These are phyloP conservation scores for Salvator merianae DNA, from an alignment of 2,113 vertebrate genomes.

Conservation along the genomic window DNA sequence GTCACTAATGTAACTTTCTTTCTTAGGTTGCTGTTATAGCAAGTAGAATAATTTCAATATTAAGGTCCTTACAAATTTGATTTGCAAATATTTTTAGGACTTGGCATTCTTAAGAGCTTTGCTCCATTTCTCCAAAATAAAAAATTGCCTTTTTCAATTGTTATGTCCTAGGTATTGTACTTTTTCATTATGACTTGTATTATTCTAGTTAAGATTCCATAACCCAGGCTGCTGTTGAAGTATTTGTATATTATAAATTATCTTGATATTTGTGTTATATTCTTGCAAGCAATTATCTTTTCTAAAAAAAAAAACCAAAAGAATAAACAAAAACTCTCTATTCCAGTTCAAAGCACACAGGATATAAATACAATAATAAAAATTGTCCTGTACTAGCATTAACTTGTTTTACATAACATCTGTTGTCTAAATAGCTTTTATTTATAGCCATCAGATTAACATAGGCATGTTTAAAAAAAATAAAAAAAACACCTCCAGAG, in stretches of 20 bases:
- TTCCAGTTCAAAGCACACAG: constrained; percentile 81
- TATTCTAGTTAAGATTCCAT: constrained; percentile 67
- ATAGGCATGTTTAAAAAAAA: constrained; percentile 76
- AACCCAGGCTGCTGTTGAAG: constrained; percentile 77
- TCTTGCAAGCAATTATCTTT: constrained; percentile 83
- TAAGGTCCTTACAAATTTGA: constrained; percentile 77
- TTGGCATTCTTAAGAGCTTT: constrained; percentile 83
- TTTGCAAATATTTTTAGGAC: constrained; percentile 84
- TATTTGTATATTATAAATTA: constrained; percentile 84
- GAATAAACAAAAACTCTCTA: constrained; percentile 60
- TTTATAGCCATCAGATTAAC: constrained; percentile 81
- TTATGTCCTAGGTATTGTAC: constrained; percentile 81
- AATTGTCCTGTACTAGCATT: constrained; percentile 80
- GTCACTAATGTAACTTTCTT: constrained; percentile 75
- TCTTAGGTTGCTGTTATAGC: constrained; percentile 87
- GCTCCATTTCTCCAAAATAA: constrained; percentile 79
- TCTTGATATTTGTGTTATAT: constrained; percentile 78
- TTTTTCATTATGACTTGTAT: constrained; percentile 75
- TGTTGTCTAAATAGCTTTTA: constrained; percentile 81
- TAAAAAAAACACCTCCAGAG: constrained; percentile 76
- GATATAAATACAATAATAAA: constrained; percentile 78
- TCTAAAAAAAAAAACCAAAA: constrained; percentile 77
- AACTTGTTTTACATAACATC: constrained; percentile 80
- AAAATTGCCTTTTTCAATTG: constrained; percentile 74
- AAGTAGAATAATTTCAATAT: constrained; percentile 92